A percentile compares a stretch with the other conserved stretches of the same genome.
These are phyloP conservation scores for Todus mexicanus DNA, from an alignment of 2,797 vertebrate species.

Conservation along the genomic window DNA sequence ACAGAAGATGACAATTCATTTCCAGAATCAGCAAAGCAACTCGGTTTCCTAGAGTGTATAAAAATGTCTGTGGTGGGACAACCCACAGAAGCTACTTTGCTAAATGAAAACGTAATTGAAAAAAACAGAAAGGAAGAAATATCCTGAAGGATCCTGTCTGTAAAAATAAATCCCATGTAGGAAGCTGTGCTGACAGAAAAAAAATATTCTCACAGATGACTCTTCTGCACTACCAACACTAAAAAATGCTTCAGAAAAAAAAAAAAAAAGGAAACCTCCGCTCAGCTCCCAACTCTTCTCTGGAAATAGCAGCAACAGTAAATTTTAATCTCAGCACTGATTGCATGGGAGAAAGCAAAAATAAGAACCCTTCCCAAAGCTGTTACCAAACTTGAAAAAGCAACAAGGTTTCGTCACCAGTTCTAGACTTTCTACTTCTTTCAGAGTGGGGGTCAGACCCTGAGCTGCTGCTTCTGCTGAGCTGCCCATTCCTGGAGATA, in stretches of 20 bases:
- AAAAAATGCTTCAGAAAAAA: constrained; percentile 10
- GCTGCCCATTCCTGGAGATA: background rate
- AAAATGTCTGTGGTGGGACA: constrained; percentile 12
- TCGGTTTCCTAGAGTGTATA: background rate
- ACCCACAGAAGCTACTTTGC: constrained; percentile 3
- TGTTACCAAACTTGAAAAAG: background rate
- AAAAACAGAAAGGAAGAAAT: background rate
- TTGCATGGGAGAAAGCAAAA: constrained; percentile 25
- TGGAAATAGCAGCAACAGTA: constrained; percentile 27
- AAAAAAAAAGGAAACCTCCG: constrained; percentile 29
- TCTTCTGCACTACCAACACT: background rate
- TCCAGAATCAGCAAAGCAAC: background rate
- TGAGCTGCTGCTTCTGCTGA: background rate
- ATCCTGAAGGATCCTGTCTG: constrained; percentile 28
- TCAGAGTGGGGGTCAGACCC: rapidly evolving
- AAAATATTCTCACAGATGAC: constrained; percentile 24
- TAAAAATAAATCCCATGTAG: constrained; percentile 56
- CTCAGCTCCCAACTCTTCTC: background rate
- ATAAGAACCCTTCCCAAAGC: background rate
- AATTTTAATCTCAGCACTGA: background rate
- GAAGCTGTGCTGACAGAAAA: constrained; percentile 33
- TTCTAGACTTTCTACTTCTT: background rate
- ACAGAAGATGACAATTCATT: background rate
- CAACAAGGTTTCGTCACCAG: background rate
- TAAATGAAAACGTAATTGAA: constrained; percentile 29